Evolutionary conservation across 2,797 vertebrate genomes (phyloP).

Genomic region (Schizopygopsis malacanthus): DNA sequence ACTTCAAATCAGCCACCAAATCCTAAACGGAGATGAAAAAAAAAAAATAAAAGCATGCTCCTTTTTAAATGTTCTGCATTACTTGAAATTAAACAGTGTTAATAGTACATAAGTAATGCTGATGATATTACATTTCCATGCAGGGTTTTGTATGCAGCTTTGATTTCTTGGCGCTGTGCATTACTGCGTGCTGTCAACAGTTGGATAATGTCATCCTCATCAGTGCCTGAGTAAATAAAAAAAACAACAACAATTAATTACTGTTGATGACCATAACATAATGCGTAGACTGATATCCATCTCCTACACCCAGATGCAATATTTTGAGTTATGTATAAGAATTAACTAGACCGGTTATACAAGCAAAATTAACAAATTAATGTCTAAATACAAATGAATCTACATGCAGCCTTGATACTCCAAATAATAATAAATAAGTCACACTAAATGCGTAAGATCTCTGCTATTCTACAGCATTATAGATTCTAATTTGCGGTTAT

Average conservation of each 20-base stretch:
- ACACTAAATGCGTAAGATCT: not conserved
- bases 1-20: conserved; percentile 87
- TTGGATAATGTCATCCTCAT: conserved; percentile 88
- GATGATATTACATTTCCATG: conserved; percentile 87
- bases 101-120: not conserved
- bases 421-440: not conserved
- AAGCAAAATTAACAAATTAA: not conserved
- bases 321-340: not conserved
- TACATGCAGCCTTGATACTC: not conserved
- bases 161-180: conserved; percentile 89
- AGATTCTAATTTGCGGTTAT: not conserved
- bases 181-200: conserved; percentile 88
- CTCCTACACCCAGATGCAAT: not conserved
- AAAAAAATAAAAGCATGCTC: not conserved
- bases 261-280: not conserved
- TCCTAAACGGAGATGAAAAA: conserved; percentile 76
- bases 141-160: conserved; percentile 86
- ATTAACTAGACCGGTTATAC: not conserved
- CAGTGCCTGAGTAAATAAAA: conserved; percentile 81
- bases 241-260: not conserved
- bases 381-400: not conserved
- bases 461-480: not conserved
- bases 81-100: not conserved
- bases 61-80: not conserved
- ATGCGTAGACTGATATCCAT: not conserved